These are phyloP conservation scores for Geodia barretti DNA, from an alignment of 37 sponge, comb jelly and placozoan genomes.

Conservation along the genomic window DNA sequence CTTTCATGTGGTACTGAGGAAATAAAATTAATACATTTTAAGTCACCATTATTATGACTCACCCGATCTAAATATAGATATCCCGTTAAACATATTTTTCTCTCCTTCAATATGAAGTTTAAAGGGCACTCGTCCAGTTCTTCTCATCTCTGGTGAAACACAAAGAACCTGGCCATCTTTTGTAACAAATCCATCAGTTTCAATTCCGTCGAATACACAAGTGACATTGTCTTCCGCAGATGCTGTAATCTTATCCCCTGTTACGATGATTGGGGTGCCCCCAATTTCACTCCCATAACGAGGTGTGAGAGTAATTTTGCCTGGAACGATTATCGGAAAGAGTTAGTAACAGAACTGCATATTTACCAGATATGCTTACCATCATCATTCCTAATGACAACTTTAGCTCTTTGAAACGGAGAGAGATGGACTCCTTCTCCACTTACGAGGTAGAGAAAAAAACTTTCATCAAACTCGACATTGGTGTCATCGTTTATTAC, in stretches of 20 bases:
- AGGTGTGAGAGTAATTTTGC: constrained; percentile 1
- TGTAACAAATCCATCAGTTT: constrained; percentile 4
- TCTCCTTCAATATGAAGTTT: background rate
- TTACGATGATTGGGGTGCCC: constrained; percentile 34
- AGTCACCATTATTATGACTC: background rate
- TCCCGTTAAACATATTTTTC: background rate
- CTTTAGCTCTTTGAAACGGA: constrained; percentile 10
- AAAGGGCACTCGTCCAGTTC: constrained; percentile 25
- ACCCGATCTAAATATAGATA: constrained; percentile 6
- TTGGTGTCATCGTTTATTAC: constrained; percentile 16
- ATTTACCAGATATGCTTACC: too few species aligned
- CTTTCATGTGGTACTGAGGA: background rate
- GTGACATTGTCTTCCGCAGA: constrained; percentile 17
- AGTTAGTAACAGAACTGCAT: too few species aligned
- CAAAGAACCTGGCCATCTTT: constrained; percentile 27
- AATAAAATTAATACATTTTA: background rate
- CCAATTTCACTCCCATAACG: constrained; percentile 56
- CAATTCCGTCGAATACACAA: constrained; percentile 38
- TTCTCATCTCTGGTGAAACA: constrained; percentile 30
- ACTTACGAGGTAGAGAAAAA: constrained; percentile 17
- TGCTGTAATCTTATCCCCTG: constrained; percentile 6
- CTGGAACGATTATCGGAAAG: too few species aligned
- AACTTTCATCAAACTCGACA: constrained; percentile 9
- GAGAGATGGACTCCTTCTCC: constrained; percentile 27
- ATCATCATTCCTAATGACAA: constrained; percentile 35